Conservation (phyloP, 2,113 vertebrate species). For the Laticauda colubrina region DNA sequence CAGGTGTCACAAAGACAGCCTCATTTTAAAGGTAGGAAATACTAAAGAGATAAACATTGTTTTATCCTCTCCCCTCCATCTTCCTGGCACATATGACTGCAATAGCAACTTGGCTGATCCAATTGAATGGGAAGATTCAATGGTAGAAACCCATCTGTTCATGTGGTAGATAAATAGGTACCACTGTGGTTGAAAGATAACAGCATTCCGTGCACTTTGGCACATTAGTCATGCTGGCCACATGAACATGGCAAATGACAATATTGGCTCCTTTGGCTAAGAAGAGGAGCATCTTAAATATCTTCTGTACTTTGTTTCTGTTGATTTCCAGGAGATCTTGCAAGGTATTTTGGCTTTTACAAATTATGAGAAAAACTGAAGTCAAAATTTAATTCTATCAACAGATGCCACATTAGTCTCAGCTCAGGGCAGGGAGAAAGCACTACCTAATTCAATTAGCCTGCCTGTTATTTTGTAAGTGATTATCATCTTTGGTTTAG, state of each 20-base stretch:
- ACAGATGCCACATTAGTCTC: neutral
- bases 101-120: neutral
- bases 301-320: neutral
- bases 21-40: too few relatives aligned
- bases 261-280: too few relatives aligned
- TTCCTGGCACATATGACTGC: neutral
- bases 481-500: neutral
- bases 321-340: neutral
- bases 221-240: too few relatives aligned
- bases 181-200: too few relatives aligned
- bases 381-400: neutral
- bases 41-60: too few relatives aligned
- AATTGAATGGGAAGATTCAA: neutral
- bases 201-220: too few relatives aligned
- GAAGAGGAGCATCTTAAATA: too few relatives aligned
- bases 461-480: neutral
- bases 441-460: neutral
- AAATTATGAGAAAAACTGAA: neutral
- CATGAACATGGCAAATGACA: neutral
- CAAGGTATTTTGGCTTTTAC: neutral
- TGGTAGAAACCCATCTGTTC: neutral
- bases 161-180: neutral
- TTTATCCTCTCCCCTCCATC: too few relatives aligned
- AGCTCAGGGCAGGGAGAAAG: neutral
- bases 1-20: too few relatives aligned